A percentile compares a stretch with the other conserved stretches of the same genome.
Evolutionary conservation across 2,888 invertebrate species (phyloP).

Genomic region (Meliscaeva auricollis): DNA sequence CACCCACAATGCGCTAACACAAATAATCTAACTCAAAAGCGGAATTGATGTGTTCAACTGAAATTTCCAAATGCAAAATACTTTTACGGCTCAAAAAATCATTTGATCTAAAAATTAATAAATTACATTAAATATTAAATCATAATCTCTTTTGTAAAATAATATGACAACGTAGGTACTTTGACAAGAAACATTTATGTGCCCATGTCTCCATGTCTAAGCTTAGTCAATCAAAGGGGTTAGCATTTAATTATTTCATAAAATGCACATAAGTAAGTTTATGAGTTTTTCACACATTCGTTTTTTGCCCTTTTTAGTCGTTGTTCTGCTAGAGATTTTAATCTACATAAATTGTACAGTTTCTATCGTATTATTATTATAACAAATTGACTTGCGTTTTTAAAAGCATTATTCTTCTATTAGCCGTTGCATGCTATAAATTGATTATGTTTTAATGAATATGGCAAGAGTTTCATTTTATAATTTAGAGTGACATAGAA

Average conservation of each 20-base stretch:
- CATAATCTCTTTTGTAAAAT: neutral
- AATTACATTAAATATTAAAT: neutral
- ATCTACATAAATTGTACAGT: neutral
- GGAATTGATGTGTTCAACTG: no score
- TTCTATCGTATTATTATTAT: neutral
- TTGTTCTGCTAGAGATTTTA: neutral
- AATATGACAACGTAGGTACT: neutral
- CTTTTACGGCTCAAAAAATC: no score
- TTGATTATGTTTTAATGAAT: neutral
- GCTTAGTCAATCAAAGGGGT: neutral
- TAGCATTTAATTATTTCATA: neutral
- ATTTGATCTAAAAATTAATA: no score
- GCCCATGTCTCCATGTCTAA: conserved; percentile 3
- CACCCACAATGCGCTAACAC: no score
- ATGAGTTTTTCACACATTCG: neutral
- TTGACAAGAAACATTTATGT: conserved; percentile 11
- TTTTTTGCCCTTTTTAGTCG: neutral
- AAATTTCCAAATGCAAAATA: no score
- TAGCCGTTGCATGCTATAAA: neutral
- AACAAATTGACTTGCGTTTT: neutral
- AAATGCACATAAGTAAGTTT: neutral
- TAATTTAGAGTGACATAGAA: no score
- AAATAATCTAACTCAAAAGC: no score
- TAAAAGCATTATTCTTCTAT: neutral
- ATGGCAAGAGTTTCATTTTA: neutral